Base-by-base conservation (phyloP, 2,888 invertebrate species). In the Pyrocoelia pectoralis region DNA sequence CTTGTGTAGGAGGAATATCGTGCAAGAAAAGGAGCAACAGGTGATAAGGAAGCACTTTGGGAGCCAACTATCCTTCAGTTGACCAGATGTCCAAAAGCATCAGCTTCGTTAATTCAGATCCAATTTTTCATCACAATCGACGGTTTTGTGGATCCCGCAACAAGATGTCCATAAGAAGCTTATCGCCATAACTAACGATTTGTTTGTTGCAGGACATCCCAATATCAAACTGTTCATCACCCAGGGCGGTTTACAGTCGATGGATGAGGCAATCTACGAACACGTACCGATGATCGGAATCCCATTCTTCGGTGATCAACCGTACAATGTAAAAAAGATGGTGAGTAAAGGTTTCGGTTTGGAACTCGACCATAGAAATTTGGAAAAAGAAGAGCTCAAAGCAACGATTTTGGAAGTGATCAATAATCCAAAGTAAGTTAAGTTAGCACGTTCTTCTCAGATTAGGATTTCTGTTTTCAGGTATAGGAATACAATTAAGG, bases 191-290 rank as follows among this genome's bases (percentile, higher is more conserved):
- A n/a, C n/a, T n/a, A n/a, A n/a, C n/a, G n/a, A n/a, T n/a, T n/a
- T n/a, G n/a, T n/a, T n/a, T n/a, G n/a, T n/a, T n/a, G 6, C 24
- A 24, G 24, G 24, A 6, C 33, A 33, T 33, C n/a, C 33, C 8
- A 33, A 33, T 33, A 33, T 49, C 12, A 49, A 19, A 49, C 15
- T 49, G 10, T 49, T 49, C 12, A 24, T 49, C 1, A 49, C 19
- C 8, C 49, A 49, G 13, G 49, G 49, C 2, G 49, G 49, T 10
- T 24, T 49, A 10, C 49, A 49, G 12, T 49, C 49, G 9, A 49
- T 49, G 24, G 19, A 49, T n/a, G 49, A 49, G 17, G 49, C 19
- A 17, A 19, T 49, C 9, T 24, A 49, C 24, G 24, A 18, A 3
- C n/a, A 46, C 10, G 14, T 46, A 4, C 48, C 48, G 15, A 46